These are phyloP conservation scores for Seira ritae DNA, from an alignment of 2,888 invertebrate genomes.

Conservation along the genomic window DNA sequence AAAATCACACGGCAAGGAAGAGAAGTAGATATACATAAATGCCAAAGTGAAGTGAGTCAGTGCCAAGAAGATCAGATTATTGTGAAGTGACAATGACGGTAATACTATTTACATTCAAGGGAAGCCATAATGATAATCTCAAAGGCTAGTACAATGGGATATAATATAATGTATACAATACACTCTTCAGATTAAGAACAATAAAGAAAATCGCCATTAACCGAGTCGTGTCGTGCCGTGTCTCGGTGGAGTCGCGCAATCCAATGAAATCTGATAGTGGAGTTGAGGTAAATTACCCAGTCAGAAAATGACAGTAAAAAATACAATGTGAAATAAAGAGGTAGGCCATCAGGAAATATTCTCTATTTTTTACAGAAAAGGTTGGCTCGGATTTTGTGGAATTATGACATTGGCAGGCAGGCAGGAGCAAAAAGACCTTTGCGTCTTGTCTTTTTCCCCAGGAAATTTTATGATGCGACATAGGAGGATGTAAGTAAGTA, in stretches of 20 bases:
- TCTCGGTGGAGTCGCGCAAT: conserved; percentile 37
- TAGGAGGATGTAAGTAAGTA: too few species aligned
- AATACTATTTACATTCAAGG: conserved; percentile 19
- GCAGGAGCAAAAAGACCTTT: conserved; percentile 48
- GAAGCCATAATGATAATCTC: conserved; percentile 18
- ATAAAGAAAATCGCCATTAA: conserved; percentile 57
- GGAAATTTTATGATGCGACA: conserved; percentile 48
- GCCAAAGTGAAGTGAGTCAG: neutral
- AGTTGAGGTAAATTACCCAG: conserved; percentile 46
- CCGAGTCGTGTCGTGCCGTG: conserved; percentile 40
- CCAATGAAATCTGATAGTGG: conserved; percentile 55
- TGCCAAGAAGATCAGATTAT: conserved; percentile 15
- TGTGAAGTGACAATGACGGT: conserved; percentile 18
- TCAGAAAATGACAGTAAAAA: conserved; percentile 7
- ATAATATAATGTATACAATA: conserved; percentile 5
- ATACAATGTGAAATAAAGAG: conserved; percentile 1
- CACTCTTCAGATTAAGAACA: conserved; percentile 48
- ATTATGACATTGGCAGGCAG: conserved; percentile 31
- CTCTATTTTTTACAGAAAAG: neutral
- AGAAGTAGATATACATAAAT: neutral
- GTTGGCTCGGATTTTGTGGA: conserved; percentile 11
- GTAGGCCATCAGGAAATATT: neutral
- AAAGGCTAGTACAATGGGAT: conserved; percentile 9
- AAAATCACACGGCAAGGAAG: conserved; percentile 1
- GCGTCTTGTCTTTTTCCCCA: neutral